Evolutionary conservation across 2,888 invertebrate genomes (phyloP).

Genomic region (Clistopyga incitator): DNA sequence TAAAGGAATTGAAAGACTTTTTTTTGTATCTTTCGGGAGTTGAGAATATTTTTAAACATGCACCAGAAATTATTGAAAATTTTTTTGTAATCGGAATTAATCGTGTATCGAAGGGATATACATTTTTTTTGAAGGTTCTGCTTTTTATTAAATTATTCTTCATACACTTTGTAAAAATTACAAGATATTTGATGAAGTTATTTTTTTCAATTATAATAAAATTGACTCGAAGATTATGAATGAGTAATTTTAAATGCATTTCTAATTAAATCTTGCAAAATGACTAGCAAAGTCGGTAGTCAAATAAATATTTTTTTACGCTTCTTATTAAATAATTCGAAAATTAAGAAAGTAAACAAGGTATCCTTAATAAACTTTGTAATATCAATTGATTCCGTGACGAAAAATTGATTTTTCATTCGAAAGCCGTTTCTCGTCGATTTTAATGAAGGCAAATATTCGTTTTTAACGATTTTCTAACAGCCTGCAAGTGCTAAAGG

Average conservation of each 20-base stretch:
- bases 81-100: too few relatives aligned
- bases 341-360: too few relatives aligned
- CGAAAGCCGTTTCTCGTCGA: background rate
- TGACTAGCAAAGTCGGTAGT: too few relatives aligned
- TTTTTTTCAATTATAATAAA: too few relatives aligned
- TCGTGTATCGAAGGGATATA: too few relatives aligned
- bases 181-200: background rate
- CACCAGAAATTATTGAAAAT: background rate
- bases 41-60: too few relatives aligned
- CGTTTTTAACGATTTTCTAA: conserved; percentile 6
- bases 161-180: background rate
- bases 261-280: background rate
- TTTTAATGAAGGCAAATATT: background rate
- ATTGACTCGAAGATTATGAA: background rate
- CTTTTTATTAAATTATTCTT: too few relatives aligned
- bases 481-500: background rate
- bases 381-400: background rate
- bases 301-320: background rate
- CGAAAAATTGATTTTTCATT: background rate
- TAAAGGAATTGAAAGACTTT: background rate
- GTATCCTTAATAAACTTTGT: too few relatives aligned
- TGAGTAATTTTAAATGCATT: background rate
- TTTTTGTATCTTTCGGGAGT: background rate
- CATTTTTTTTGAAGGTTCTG: too few relatives aligned
- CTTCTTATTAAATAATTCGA: background rate